A percentile compares a stretch with the other conserved stretches of the same genome.
These are phyloP conservation scores for Cataglyphis albicans DNA, from an alignment of 2,888 invertebrate genomes.

Conservation along the genomic window DNA sequence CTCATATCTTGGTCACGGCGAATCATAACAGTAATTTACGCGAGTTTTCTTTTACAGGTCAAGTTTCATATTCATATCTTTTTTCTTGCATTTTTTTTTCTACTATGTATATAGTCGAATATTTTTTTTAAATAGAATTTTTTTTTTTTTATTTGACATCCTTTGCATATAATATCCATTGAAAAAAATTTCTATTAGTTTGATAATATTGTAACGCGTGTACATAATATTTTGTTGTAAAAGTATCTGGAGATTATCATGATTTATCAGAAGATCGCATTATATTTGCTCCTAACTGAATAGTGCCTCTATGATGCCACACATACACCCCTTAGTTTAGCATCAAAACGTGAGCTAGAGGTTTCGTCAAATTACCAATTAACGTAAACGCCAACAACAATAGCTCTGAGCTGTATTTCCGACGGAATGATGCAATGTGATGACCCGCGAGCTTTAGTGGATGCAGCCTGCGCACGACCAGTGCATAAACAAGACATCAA, in stretches of 20 bases:
- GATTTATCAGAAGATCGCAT: constrained; percentile 60
- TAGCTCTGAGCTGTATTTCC: constrained; percentile 81
- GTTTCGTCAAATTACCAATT: constrained; percentile 81
- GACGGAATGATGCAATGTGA: constrained; percentile 65
- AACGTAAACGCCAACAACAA: constrained; percentile 80
- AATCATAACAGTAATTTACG: background rate
- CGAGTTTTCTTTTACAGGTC: background rate
- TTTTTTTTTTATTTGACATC: background rate
- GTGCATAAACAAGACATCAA: constrained; percentile 45
- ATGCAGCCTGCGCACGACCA: constrained; percentile 32
- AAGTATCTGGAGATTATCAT: constrained; percentile 8
- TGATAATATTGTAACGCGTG: background rate
- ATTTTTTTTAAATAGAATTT: background rate
- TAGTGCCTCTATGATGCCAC: constrained; percentile 44
- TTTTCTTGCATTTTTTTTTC: background rate
- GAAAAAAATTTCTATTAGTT: background rate
- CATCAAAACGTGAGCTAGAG: constrained; percentile 68
- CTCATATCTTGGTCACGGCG: constrained; percentile 13
- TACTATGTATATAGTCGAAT: background rate
- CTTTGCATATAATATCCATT: background rate
- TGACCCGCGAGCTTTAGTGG: constrained; percentile 54
- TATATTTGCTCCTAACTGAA: constrained; percentile 60
- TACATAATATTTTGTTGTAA: background rate
- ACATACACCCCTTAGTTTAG: constrained; percentile 59
- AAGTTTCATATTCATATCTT: background rate